Evolutionary conservation across 2,888 invertebrate genomes (phyloP).

Genomic region (Latheticus oryzae): DNA sequence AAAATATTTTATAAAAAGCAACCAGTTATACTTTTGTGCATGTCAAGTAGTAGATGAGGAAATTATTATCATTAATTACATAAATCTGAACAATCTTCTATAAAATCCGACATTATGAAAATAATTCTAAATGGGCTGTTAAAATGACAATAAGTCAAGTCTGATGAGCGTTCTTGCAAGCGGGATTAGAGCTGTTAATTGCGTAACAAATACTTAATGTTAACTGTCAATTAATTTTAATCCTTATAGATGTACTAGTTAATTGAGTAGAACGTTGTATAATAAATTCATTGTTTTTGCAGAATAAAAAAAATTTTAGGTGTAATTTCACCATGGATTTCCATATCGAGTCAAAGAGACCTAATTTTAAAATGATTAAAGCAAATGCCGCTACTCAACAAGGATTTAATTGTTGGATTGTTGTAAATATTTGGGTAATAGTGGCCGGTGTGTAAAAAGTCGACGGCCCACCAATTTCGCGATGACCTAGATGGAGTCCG

Average conservation of each 20-base stretch:
- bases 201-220: conserved; percentile 36
- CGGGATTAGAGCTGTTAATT: conserved; percentile 35
- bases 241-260: conserved; percentile 32
- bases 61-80: conserved; percentile 7
- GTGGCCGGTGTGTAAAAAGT: conserved; percentile 37
- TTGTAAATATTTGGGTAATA: conserved; percentile 44
- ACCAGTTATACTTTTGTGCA: conserved; percentile 6
- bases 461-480: conserved; percentile 46
- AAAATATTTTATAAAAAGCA: too few relatives aligned
- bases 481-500: conserved; percentile 50
- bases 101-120: conserved; percentile 20
- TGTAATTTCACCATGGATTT: conserved; percentile 2
- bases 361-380: conserved; percentile 13
- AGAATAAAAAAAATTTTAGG: background rate
- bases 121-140: conserved; percentile 29
- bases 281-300: conserved; percentile 20
- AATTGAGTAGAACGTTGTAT: conserved; percentile 32
- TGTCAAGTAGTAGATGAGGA: background rate
- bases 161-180: conserved; percentile 29
- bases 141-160: conserved; percentile 37
- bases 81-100: conserved; percentile 16
- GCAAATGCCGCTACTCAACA: conserved; percentile 19
- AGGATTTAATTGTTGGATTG: conserved; percentile 31
- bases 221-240: conserved; percentile 39
- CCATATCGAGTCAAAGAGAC: conserved; percentile 11